phyloP scores from a whole-genome alignment of 2,888 invertebrate genomes.

The Mantis religiosa region DNA sequence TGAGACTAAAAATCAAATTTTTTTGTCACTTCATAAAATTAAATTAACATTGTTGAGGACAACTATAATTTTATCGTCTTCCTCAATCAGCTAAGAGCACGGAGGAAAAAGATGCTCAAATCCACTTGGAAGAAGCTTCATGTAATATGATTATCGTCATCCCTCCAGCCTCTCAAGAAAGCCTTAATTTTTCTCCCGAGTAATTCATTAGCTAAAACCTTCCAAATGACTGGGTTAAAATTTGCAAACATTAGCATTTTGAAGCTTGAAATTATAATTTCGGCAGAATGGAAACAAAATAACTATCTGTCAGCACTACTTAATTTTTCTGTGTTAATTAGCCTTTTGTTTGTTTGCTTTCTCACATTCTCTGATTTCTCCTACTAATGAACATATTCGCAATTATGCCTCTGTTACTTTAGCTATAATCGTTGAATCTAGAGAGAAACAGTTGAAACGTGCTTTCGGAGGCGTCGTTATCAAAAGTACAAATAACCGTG shows the following conservation, averaged over 20 bases:
- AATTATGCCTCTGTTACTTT: no score
- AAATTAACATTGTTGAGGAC: neutral
- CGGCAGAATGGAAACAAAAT: no score
- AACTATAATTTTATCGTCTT: neutral
- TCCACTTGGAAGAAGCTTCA: neutral
- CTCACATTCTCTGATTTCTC: no score
- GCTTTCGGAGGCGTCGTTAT: no score
- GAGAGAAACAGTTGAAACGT: no score
- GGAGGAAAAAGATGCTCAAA: neutral
- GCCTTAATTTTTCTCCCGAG: neutral
- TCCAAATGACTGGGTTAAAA: neutral
- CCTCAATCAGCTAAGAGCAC: neutral
- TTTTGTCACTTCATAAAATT: neutral
- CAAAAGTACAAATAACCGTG: rapidly evolving
- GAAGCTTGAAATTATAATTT: neutral
- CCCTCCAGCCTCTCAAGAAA: neutral
- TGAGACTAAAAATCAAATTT: neutral
- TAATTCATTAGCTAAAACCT: neutral
- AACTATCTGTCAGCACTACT: no score
- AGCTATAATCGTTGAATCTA: no score
- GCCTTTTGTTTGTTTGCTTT: no score
- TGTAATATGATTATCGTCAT: neutral
- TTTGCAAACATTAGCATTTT: neutral
- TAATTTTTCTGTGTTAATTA: no score
- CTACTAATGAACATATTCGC: no score